Evolutionary conservation across 2,113 vertebrate genomes (phyloP), one percentile per base, ranked within the genome.

Genomic region (Pelecanoides urinatrix): DNA sequence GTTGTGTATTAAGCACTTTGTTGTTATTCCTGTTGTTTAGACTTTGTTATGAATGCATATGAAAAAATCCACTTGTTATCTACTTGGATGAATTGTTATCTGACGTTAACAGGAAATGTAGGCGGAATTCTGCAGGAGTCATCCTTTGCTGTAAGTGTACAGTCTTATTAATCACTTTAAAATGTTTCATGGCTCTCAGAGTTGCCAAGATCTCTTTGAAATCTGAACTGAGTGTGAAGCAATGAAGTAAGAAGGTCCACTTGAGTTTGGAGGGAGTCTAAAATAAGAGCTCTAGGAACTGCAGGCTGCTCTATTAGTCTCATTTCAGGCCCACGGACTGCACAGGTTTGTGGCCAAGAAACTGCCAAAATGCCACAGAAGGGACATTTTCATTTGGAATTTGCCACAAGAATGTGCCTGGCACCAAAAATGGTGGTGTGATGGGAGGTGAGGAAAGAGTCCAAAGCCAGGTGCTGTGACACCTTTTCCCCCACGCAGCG

Each of bases 101-200:
- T 91, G 91, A 91, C 5, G 7, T 44, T 53, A 91, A 71, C 63
- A 71, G 52, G 59, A 92, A 72, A 94, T 6, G 25, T 19, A 83
- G 58, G 61, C 88, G 74, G 62, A 92, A 75, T 83, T 82, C 93
- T 96, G 78, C 45, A 83, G 85, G 53, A 96, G 53, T 58, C 78
- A 62, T 92, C 62, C 59, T 62, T 73, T 86, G 67, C 82, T 77
- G 11, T 71, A 93, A 92, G 75, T 36, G 29, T 83, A 63, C 67
- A 83, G 47, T 17, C 68, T 73, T 92, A 40, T 67, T 93, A 85
- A 75, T 92, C 32, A 42, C 53, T 86, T 94, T 44, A 70, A 92
- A 93, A 83, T 13, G 30, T 93, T 72, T 72, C 62, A 16, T 53
- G 73, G 77, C 80, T 80, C 89, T 90, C 42, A 53, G 76, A 68